A percentile compares a stretch with the other conserved stretches of the same genome.
Conservation (phyloP, 2,888 invertebrate species). For the Cyclophora punctaria region DNA sequence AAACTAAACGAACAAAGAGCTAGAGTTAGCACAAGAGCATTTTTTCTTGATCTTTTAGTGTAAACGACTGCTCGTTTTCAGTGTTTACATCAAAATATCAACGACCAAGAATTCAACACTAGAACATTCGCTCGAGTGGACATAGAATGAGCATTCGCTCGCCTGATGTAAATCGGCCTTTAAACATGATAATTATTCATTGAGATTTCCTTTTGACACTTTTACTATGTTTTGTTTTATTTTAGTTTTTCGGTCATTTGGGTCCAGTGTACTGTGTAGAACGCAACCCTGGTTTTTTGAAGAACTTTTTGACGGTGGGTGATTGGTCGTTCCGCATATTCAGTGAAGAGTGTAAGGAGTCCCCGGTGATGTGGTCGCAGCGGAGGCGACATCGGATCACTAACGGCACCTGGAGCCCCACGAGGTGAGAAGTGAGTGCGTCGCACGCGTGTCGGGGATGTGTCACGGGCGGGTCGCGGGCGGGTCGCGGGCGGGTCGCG, state of each 20-base stretch:
- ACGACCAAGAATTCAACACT: no score
- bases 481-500: no score
- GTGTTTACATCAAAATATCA: no score
- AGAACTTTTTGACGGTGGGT: conserved; percentile 94
- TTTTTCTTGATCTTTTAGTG: no score
- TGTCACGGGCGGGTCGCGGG: not conserved
- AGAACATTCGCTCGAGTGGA: no score
- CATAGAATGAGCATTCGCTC: no score
- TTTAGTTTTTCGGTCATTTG: conserved; percentile 78
- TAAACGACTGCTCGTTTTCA: no score
- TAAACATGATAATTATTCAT: no score
- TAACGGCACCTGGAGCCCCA: conserved; percentile 89
- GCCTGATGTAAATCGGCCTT: no score
- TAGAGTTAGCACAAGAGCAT: no score
- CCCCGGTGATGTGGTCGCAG: conserved; percentile 91
- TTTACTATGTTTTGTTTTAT: not conserved
- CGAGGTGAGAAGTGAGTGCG: conserved; percentile 61
- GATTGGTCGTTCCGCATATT: conserved; percentile 95
- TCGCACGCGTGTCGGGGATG: not conserved
- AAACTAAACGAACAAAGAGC: no score
- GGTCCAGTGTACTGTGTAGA: conserved; percentile 91
- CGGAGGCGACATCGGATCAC: conserved; percentile 78
- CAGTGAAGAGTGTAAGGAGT: conserved; percentile 96
- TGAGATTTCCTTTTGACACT: no score
- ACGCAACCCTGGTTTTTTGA: conserved; percentile 92